Evolutionary conservation across 2,113 vertebrate species (phyloP).

Genomic region (Cromileptes altivelis): DNA sequence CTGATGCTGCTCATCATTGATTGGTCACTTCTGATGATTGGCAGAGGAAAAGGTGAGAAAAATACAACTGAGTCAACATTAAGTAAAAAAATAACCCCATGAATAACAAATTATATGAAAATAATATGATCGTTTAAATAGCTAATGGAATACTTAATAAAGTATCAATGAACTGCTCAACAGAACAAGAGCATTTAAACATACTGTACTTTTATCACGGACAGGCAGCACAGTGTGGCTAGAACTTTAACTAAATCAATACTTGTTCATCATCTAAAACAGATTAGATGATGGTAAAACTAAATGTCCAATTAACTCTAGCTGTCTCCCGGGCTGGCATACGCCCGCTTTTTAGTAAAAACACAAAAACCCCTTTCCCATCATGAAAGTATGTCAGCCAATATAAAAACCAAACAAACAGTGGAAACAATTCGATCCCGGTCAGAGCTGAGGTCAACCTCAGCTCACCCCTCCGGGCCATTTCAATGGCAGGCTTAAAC

Average conservation of each 20-base stretch:
- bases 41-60: neutral
- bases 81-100: neutral
- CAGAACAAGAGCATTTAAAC: neutral
- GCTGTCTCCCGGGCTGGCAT: neutral
- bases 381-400: neutral
- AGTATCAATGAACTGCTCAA: neutral
- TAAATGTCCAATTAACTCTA: neutral
- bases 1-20: slow-evolving; percentile 25
- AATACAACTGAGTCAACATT: neutral
- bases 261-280: neutral
- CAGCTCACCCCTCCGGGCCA: slow-evolving; percentile 37
- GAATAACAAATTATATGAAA: neutral
- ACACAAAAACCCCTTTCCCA: neutral
- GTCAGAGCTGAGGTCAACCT: slow-evolving; percentile 31
- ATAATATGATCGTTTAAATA: neutral
- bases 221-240: neutral
- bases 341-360: neutral
- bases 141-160: neutral
- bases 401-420: slow-evolving; percentile 26
- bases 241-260: neutral
- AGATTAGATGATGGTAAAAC: neutral
- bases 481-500: slow-evolving; percentile 68
- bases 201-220: neutral
- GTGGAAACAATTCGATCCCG: slow-evolving; percentile 37
- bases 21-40: slow-evolving; percentile 19